Base-by-base conservation (phyloP, 2,113 vertebrate species). In the Rhea americana region DNA sequence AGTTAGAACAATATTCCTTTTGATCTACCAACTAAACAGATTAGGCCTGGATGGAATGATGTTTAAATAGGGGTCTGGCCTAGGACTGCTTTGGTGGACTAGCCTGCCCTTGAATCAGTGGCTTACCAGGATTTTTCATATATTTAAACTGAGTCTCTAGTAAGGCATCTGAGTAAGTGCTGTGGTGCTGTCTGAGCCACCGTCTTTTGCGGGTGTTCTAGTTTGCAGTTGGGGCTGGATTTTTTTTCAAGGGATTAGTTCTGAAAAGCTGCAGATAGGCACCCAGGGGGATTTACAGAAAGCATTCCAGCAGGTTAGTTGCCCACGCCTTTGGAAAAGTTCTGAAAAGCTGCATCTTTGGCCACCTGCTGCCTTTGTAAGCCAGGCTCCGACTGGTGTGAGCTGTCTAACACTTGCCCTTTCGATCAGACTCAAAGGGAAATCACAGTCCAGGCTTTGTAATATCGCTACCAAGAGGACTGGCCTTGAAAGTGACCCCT, bases 1-100 rank as follows among this genome's bases (percentile, higher is more conserved):
- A 96, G 82, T 90, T 92, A 92, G 87, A 95, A 95, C 88, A 94
- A 91, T 96, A 87, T 90, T 93, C 77, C 76, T 93, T 95, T 95
- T 96, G 83, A 94, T 89, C 74, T 92, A 77, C 39, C 93, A 91
- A 85, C 87, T 85, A 81, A 82, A 77, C 70, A 58, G 94, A 93
- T 95, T 84, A 91, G 77, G 71, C 41, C 83, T 90, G 90, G 56
- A 73, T 89, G 83, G 59, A 35, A 0, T 80, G 62, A 84, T 13
- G 43, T 77, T 95, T 55, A 80, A 91, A 73, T 41, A 65, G 63
- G 66, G 84, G 43, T 73, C 51, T 76, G 74, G 41, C 62, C 50
- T 77, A 70, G 45, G 16, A 55, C 76, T 77, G 45, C 47, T 83
- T 62, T 90, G 61, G 37, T 82, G 63, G 51, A 63, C 30, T 58